phyloP scores from a whole-genome alignment of 2,797 vertebrate genomes.

The Champsocephalus esox region DNA sequence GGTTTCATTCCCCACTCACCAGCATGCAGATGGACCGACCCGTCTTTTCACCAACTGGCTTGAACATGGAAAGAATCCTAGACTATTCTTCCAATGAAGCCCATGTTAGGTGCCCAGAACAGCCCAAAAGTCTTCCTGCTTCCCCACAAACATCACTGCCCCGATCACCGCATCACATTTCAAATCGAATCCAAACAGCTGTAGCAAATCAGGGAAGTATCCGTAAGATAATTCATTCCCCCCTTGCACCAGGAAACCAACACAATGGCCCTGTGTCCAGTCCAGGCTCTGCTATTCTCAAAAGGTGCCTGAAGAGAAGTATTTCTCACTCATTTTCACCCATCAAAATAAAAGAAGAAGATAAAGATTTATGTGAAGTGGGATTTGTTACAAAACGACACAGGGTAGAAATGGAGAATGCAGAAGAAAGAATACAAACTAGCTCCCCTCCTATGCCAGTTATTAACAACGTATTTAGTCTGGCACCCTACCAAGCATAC shows the following conservation, averaged over 20 bases:
- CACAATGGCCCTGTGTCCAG: constrained; percentile 14
- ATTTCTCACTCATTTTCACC: constrained; percentile 52
- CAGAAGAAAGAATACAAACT: constrained; percentile 6
- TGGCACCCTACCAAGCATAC: constrained; percentile 90
- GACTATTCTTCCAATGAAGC: constrained; percentile 63
- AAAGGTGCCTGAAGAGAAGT: constrained; percentile 57
- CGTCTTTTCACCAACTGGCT: constrained; percentile 26
- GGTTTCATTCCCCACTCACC: constrained; percentile 36
- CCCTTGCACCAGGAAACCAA: constrained; percentile 37
- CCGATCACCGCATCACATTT: constrained; percentile 8
- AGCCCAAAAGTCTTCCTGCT: constrained; percentile 26
- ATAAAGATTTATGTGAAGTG: constrained; percentile 55
- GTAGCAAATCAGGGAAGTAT: constrained; percentile 20
- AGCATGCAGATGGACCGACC: constrained; percentile 45
- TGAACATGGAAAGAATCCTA: constrained; percentile 37
- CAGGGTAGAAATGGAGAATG: constrained; percentile 50
- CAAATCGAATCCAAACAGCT: constrained; percentile 40
- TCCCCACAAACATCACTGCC: constrained; percentile 66
- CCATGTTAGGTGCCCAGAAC: constrained; percentile 42
- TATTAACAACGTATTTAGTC: constrained; percentile 94
- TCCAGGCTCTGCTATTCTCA: constrained; percentile 17
- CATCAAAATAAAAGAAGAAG: constrained; percentile 63
- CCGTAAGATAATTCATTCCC: constrained; percentile 49
- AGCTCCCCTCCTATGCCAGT: constrained; percentile 92
- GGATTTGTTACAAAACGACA: constrained; percentile 57